Conservation (phyloP, 2,888 invertebrate species). For the Amiota communis region DNA sequence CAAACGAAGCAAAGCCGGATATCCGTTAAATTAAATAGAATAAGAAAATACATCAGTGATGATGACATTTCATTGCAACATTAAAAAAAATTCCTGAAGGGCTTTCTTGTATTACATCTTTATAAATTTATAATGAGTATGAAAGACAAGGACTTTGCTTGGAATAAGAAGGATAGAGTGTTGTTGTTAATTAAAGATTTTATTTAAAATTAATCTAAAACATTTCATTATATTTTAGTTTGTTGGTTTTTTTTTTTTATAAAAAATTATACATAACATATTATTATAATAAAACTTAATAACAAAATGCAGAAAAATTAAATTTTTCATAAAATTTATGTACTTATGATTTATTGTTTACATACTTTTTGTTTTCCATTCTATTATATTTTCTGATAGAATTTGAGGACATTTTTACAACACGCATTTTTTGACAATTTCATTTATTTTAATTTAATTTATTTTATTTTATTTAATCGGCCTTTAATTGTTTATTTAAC, state of each 20-base stretch:
- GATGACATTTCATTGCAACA: no score
- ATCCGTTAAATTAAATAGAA: not conserved
- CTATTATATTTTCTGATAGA: conserved; percentile 29
- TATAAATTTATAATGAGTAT: not conserved
- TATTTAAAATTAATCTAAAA: conserved; percentile 7
- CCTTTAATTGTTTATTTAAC: not conserved
- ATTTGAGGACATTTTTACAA: conserved; percentile 54
- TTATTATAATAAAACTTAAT: conserved; percentile 22
- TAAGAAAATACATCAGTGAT: no score
- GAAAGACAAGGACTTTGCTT: not conserved
- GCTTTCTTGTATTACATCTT: no score
- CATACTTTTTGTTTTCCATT: not conserved
- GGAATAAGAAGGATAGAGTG: not conserved
- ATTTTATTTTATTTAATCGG: conserved; percentile 28
- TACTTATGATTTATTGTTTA: conserved; percentile 26
- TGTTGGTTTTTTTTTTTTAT: conserved; percentile 39
- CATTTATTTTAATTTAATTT: conserved; percentile 34
- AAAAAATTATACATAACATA: conserved; percentile 33
- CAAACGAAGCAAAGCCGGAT: conserved; percentile 6
- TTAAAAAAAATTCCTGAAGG: no score
- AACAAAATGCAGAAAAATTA: conserved; percentile 39
- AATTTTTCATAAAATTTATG: conserved; percentile 27
- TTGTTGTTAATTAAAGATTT: conserved; percentile 12
- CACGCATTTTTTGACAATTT: conserved; percentile 47
- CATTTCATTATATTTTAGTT: conserved; percentile 34